Percentiles rank a stretch among this genome's conserved stretches.
These are phyloP conservation scores for Beroe ovata DNA, from an alignment of 37 sponge, comb jelly and placozoan species.

Conservation along the genomic window DNA sequence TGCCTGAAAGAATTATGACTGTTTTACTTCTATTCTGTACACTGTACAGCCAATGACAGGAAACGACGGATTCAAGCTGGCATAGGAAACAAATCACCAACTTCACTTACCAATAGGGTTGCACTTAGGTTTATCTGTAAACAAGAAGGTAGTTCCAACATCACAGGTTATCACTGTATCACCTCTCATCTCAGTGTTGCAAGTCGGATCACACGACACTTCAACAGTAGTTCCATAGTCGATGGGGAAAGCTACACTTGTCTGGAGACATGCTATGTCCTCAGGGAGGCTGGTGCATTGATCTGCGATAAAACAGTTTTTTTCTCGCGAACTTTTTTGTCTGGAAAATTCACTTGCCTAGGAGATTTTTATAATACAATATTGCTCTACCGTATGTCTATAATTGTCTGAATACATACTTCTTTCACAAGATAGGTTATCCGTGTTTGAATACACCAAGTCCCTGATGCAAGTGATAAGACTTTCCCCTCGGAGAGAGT, in stretches of 20 bases:
- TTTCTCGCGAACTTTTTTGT: no score
- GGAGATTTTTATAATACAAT: no score
- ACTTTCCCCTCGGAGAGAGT: neutral
- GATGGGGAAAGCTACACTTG: neutral
- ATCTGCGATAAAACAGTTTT: no score
- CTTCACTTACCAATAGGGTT: neutral
- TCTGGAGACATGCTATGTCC: neutral
- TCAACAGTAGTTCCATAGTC: neutral
- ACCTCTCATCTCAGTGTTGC: neutral
- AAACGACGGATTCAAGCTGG: neutral
- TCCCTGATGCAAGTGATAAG: neutral
- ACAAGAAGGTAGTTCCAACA: neutral
- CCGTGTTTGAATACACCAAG: no score
- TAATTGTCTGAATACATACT: no score
- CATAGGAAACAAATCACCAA: neutral
- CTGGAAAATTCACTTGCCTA: no score
- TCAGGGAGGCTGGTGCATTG: no score
- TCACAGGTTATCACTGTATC: neutral
- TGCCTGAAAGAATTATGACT: neutral
- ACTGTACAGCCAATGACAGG: neutral
- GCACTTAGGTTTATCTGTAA: constrained; percentile 1
- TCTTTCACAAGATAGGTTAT: no score
- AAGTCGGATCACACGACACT: neutral
- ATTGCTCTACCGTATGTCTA: no score
- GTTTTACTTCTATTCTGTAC: neutral